phyloP scores from a whole-genome alignment of 1,140 invertebrate species.

The Chrysoperla carnea region DNA sequence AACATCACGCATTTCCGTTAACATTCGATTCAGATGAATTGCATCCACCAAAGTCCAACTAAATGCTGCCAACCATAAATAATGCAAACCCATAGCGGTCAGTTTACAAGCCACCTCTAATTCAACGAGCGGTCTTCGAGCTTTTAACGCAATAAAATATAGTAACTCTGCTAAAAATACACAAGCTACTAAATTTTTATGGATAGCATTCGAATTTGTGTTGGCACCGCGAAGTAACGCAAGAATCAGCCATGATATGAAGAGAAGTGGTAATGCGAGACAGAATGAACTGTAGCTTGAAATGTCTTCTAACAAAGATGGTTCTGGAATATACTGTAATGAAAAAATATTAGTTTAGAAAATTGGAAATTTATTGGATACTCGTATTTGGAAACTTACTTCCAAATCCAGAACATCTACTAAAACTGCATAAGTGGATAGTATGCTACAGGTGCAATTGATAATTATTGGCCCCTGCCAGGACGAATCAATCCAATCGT shows the following conservation, averaged over 20 bases:
- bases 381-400: constrained; percentile 25
- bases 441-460: constrained; percentile 87
- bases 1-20: constrained; percentile 89
- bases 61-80: constrained; percentile 77
- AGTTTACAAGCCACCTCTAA: constrained; percentile 78
- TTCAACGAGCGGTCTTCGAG: constrained; percentile 49
- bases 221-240: constrained; percentile 55
- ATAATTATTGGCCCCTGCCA: constrained; percentile 38
- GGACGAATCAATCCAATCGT: constrained; percentile 29
- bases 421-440: constrained; percentile 82
- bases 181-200: constrained; percentile 81
- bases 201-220: constrained; percentile 88
- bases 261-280: constrained; percentile 60
- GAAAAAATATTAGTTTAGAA: constrained; percentile 4
- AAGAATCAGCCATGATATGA: constrained; percentile 53
- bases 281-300: constrained; percentile 79
- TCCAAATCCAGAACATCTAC: constrained; percentile 82
- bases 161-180: constrained; percentile 71
- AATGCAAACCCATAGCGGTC: constrained; percentile 81
- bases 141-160: constrained; percentile 74
- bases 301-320: constrained; percentile 65
- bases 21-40: constrained; percentile 82
- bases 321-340: constrained; percentile 59
- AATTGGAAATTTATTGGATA: background rate
- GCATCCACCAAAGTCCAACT: constrained; percentile 85